Base-by-base conservation (phyloP, 1,140 invertebrate species). In the Agrypnia vestita region DNA sequence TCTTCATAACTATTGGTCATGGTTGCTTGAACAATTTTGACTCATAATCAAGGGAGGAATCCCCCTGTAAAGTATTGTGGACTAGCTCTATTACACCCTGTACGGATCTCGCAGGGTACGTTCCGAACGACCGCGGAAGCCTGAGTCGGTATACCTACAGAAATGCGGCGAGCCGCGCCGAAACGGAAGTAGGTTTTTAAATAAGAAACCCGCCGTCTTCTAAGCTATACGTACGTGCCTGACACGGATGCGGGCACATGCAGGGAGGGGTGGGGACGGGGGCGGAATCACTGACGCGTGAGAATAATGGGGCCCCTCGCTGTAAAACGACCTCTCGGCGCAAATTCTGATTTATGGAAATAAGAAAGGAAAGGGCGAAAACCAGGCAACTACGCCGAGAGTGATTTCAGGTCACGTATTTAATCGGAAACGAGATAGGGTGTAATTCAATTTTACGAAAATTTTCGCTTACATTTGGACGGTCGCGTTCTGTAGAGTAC, bases 271-370 rank as follows among this genome's bases (percentile, higher is more conserved):
- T 0, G 19, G 19, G 25, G 61, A 4, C 11, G 21, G 1, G 61
- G 61, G 35, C 8, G 61, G 35, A 64, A 43, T 43, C 61, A 64
- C 61, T 25, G 61, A 64, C 61, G 61, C 61, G 21, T 4, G 35
- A 64, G 35, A 64, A 64, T 25, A 35, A 35, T 35, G 35, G 19
- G 19, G n/a, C 61, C 25, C 61, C 61, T 13, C 25, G 61, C 25
- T 64, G 61, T 64, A 35, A 64, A 64, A 43, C 61, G 19, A 64
- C 25, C 19, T 35, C 61, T 64, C 49, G 49, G 49, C 49, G 8
- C 49, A 51, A 51, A 51, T 15, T 51, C 25, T 64, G 61, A 64
- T 64, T 64, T 64, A 64, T 64, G 61, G 25, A 35, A 64, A 64
- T 44, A 35, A 13, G 13, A 17, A 12, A 64, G 61, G 61, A 64